Conservation (phyloP, 2,888 invertebrate species). For the Lumbricus terrestris region DNA sequence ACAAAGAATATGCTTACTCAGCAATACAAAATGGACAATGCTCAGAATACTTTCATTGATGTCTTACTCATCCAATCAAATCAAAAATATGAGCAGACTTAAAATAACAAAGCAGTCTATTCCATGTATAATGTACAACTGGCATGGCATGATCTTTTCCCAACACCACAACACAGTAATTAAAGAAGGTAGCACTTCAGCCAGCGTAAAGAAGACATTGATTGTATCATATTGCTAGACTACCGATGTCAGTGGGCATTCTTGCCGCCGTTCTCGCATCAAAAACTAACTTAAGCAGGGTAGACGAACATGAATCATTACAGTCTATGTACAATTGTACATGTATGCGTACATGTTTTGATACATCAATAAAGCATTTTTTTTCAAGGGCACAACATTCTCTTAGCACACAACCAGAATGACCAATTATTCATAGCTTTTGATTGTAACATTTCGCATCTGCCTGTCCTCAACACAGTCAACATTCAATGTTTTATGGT, state of each 20-base stretch:
- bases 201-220: neutral
- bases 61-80: neutral
- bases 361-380: neutral
- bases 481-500: neutral
- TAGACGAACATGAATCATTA: neutral
- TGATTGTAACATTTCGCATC: neutral
- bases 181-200: neutral
- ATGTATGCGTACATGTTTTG: neutral
- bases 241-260: neutral
- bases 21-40: neutral
- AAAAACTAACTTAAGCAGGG: neutral
- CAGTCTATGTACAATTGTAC: neutral
- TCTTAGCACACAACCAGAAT: neutral
- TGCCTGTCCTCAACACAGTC: neutral
- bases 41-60: neutral
- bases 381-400: neutral
- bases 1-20: too few species aligned
- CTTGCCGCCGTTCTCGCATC: neutral
- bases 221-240: neutral
- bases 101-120: too few species aligned
- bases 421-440: neutral
- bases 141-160: neutral
- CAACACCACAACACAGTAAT: neutral
- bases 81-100: neutral
- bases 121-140: neutral